Conservation (phyloP, 2,888 invertebrate genomes). For the Drosophila vallismaia region DNA sequence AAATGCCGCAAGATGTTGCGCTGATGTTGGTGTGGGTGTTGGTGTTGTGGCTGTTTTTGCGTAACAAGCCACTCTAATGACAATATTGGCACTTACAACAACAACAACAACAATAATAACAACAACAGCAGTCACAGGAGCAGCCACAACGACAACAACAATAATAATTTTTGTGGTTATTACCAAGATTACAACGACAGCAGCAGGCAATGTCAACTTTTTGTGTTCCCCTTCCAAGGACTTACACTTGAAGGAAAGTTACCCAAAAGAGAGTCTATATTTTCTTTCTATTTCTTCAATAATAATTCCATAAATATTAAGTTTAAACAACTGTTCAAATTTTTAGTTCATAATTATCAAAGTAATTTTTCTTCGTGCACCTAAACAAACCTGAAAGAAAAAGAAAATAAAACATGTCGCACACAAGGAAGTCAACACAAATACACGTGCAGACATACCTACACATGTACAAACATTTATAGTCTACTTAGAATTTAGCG, state of each 20-base stretch:
- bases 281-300: background rate
- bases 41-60: conserved; percentile 63
- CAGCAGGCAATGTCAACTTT: conserved; percentile 57
- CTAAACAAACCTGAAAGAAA: conserved; percentile 12
- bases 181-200: conserved; percentile 75
- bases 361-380: conserved; percentile 3
- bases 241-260: background rate
- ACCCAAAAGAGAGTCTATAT: background rate
- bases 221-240: conserved; percentile 9
- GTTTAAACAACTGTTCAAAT: background rate
- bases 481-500: conserved; percentile 71
- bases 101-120: conserved; percentile 56
- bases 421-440: conserved; percentile 37
- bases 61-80: conserved; percentile 80
- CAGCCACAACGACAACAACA: conserved; percentile 52
- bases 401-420: conserved; percentile 57
- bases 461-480: conserved; percentile 63
- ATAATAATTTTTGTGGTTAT: conserved; percentile 80
- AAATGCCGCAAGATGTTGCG: conserved; percentile 79
- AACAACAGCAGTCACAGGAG: conserved; percentile 21
- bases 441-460: conserved; percentile 22
- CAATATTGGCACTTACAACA: conserved; percentile 80
- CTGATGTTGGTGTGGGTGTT: conserved; percentile 5
- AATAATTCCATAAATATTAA: too few species aligned
- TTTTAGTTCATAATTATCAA: background rate